A percentile compares a stretch with the other conserved stretches of the same genome.
Conservation (phyloP, 2,797 vertebrate species). For the Sebastes itinus region DNA sequence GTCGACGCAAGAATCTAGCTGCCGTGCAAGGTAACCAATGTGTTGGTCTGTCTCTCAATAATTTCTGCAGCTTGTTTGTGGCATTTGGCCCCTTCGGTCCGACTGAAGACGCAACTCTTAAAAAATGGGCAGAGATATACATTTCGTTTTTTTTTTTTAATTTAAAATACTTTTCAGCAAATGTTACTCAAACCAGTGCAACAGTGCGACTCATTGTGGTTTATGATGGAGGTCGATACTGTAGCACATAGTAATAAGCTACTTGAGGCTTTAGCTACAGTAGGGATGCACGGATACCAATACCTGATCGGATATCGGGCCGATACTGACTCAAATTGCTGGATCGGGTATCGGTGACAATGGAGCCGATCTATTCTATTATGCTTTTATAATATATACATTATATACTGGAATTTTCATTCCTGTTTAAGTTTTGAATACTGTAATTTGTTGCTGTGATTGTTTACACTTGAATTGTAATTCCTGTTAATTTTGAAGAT, state of each 20-base stretch:
- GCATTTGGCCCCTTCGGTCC: not conserved
- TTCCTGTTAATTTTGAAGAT: too few species aligned
- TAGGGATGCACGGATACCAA: too few species aligned
- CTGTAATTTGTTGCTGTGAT: too few species aligned
- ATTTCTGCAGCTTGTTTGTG: not conserved
- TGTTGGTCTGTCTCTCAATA: not conserved
- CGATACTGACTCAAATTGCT: too few species aligned
- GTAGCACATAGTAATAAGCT: not conserved
- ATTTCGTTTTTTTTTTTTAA: not conserved
- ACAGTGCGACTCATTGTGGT: not conserved
- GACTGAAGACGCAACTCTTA: not conserved
- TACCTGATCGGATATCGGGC: too few species aligned
- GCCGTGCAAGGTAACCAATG: not conserved
- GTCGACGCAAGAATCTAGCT: too few species aligned
- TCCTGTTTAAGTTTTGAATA: too few species aligned
- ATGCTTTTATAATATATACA: too few species aligned
- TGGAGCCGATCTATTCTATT: too few species aligned
- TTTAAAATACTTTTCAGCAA: conserved; percentile 1
- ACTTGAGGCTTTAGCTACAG: not conserved
- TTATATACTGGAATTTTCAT: too few species aligned
- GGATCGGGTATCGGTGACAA: too few species aligned
- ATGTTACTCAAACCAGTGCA: not conserved
- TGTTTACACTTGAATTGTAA: too few species aligned
- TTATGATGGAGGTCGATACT: not conserved
- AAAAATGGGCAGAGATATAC: not conserved